Evolutionary conservation across 2,888 invertebrate species (phyloP).

Genomic region (Pseudoips prasinana): DNA sequence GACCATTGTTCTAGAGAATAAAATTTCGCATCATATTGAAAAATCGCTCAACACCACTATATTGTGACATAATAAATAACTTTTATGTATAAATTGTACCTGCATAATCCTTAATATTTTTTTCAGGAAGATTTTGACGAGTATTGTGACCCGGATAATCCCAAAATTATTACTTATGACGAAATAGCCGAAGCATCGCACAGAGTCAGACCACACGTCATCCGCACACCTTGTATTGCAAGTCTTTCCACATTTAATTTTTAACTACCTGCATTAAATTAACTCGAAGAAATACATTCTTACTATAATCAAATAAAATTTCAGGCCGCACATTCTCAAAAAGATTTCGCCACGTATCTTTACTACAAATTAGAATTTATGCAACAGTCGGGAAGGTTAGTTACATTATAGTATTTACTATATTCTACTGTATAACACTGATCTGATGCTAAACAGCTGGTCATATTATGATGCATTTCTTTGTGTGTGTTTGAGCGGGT

Average conservation of each 20-base stretch:
- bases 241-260: conserved; percentile 18
- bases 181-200: conserved; percentile 50
- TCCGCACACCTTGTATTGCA: conserved; percentile 55
- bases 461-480: too few species aligned
- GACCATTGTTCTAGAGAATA: too few species aligned
- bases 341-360: conserved; percentile 46
- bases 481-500: too few species aligned
- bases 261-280: neutral
- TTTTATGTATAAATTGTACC: too few species aligned
- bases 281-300: neutral
- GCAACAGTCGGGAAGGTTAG: conserved; percentile 55
- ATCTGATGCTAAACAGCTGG: too few species aligned
- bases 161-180: conserved; percentile 48
- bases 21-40: too few species aligned
- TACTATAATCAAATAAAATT: conserved; percentile 17
- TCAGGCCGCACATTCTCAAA: conserved; percentile 56
- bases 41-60: too few species aligned
- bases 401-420: conserved; percentile 79
- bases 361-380: conserved; percentile 54
- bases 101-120: neutral
- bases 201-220: conserved; percentile 38
- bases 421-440: too few species aligned
- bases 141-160: conserved; percentile 65
- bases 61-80: too few species aligned
- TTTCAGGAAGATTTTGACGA: conserved; percentile 68